Evolutionary conservation across 2,888 invertebrate species (phyloP).

Genomic region (Mamestra brassicae): DNA sequence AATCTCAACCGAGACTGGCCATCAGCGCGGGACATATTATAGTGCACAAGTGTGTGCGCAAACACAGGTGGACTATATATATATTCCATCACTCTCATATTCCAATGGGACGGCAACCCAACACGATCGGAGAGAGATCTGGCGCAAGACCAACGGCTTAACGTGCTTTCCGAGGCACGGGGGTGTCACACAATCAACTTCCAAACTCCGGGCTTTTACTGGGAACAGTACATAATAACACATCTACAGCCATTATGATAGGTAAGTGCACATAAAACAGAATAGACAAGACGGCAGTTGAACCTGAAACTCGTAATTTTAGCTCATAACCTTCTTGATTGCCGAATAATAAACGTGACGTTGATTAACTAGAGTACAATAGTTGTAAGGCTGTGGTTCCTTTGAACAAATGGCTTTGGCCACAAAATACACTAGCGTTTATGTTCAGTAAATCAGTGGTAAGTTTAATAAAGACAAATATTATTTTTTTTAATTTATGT

Average conservation of each 20-base stretch:
- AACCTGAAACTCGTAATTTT: constrained; percentile 49
- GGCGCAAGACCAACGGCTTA: no score
- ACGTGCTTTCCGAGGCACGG: no score
- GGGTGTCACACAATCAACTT: no score
- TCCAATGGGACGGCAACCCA: no score
- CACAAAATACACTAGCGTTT: constrained; percentile 5
- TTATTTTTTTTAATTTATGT: no score
- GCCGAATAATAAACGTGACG: constrained; percentile 36
- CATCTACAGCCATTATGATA: constrained; percentile 1
- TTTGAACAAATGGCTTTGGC: neutral
- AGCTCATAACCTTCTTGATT: constrained; percentile 40
- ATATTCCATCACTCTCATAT: no score
- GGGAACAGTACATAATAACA: neutral
- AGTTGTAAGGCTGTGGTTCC: constrained; percentile 3
- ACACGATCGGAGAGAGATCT: no score
- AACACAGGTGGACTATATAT: no score
- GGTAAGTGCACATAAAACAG: constrained; percentile 41
- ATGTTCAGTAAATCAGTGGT: neutral
- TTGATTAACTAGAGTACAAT: constrained; percentile 37
- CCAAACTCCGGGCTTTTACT: no score
- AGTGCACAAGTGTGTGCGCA: no score
- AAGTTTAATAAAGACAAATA: neutral
- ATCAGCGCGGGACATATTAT: no score
- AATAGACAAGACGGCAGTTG: constrained; percentile 39
- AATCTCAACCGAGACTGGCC: no score